Base-by-base conservation (phyloP, 2,888 invertebrate species). In the Caenorhabditis doughertyi region DNA sequence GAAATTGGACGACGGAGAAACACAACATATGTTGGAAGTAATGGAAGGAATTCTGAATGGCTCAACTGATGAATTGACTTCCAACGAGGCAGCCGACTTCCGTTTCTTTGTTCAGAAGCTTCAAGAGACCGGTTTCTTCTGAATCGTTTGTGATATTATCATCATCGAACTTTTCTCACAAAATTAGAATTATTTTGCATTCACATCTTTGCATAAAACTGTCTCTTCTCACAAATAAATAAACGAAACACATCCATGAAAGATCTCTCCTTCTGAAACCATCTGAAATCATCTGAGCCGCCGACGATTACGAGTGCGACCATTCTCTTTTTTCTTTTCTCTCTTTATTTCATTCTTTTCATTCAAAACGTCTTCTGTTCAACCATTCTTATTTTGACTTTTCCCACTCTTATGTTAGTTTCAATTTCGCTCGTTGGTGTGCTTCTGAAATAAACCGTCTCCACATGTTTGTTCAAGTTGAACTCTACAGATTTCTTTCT, bases 81-180 rank as follows among this genome's bases (percentile, higher is more conserved):
- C 86, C 39, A 89, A 90, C 76, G 90, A 85, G 72, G 89, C 90
- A 23, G 87, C 88, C 55, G 90, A 91, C 80, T 89, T 91, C 85
- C 86, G 88, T 13, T 91, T 91, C 85, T 91, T 91, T 73, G 91
- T 88, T 42, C 89, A 90, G 83, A 90, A 91, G 79, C 87, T 91
- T 8, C 89, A 89, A 70, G 85, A 90, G 79, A 90, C 90, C 51
- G 90, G 90, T 65, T 90, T 90, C 88, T 91, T 90, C 85, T 90
- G 68, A 86, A 71, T 27, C 9, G 21, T 49, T 23, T 27, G n/a
- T n/a, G n/a, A 21, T 3, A 58, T 16, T 51, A 5, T 8, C 35
- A 42, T 60, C 21, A 49, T 49, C 18, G n/a, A 49, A 21, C 42
- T 13, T 42, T 42, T 16, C 42, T 3, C 8, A 42, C 42, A 16